A percentile compares a stretch with the other conserved stretches of the same genome.
Evolutionary conservation across 2,797 vertebrate genomes (phyloP).

Genomic region (Lepus oiostolus): DNA sequence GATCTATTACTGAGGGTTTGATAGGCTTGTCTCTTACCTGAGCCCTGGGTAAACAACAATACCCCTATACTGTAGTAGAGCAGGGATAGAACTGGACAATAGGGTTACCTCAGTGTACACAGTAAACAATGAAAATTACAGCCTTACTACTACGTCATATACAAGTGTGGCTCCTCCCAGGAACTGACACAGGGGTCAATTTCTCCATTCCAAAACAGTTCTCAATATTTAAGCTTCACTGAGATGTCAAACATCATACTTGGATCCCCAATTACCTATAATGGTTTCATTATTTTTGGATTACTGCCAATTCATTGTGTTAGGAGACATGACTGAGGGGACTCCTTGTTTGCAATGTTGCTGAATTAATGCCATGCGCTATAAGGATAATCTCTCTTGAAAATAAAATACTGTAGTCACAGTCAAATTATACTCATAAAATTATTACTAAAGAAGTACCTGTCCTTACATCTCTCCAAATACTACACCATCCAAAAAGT

Average conservation of each 20-base stretch:
- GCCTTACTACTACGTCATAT: too few relatives aligned
- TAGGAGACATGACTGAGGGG: not conserved
- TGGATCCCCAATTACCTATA: not conserved
- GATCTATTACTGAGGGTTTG: rapidly evolving
- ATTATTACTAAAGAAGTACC: not conserved
- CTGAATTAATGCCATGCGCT: not conserved
- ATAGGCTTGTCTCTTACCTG: not conserved
- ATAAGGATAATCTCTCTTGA: not conserved
- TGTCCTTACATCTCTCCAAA: not conserved
- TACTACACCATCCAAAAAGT: not conserved
- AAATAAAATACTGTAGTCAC: not conserved
- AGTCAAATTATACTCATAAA: slow-evolving; percentile 13
- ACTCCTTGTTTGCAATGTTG: not conserved
- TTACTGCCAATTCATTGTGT: not conserved
- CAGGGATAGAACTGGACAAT: not conserved
- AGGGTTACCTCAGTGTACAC: not conserved
- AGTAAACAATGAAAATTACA: too few relatives aligned
- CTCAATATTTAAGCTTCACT: not conserved
- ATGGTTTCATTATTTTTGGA: not conserved
- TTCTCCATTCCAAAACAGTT: not conserved
- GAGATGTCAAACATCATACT: not conserved
- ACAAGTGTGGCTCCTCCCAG: too few relatives aligned
- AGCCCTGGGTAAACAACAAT: not conserved
- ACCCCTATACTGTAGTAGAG: not conserved
- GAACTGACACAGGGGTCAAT: too few relatives aligned